Evolutionary conservation across 37 sponge, comb jelly and placozoan species (phyloP).

Genomic region (Tethya wilhelma): DNA sequence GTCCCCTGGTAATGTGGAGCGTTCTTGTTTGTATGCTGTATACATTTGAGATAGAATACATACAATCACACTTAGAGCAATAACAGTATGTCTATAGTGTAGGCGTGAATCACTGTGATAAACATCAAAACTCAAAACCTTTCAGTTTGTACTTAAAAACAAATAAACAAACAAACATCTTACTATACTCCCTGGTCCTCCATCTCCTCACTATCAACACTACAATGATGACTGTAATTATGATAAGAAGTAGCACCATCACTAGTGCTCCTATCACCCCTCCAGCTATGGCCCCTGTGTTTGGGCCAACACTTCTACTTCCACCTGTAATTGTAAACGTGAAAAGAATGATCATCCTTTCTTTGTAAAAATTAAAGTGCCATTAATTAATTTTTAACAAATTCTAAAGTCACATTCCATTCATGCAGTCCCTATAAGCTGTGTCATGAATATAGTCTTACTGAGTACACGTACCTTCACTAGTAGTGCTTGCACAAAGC

Average conservation of each 20-base stretch:
- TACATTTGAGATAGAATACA: no score
- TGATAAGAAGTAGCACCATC: background rate
- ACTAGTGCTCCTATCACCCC: background rate
- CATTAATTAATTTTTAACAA: background rate
- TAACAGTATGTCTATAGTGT: no score
- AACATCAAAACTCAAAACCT: background rate
- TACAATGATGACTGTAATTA: background rate
- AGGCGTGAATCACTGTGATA: no score
- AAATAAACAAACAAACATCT: background rate
- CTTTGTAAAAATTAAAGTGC: no score
- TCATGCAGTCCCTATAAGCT: background rate
- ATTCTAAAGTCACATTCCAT: background rate
- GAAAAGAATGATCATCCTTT: no score
- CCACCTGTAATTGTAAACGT: background rate
- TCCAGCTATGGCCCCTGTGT: background rate
- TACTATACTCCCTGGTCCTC: background rate
- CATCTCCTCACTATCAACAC: background rate
- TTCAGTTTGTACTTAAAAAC: background rate
- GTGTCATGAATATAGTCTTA: background rate
- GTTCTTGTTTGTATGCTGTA: no score
- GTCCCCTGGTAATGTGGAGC: background rate
- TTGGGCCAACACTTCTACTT: background rate
- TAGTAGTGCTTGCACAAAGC: background rate
- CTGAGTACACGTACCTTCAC: background rate
- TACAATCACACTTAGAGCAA: no score